Percentiles rank a stretch among this genome's conserved stretches.
These are phyloP conservation scores for Manis crassicaudata DNA, from an alignment of 2,797 vertebrate species.

Conservation along the genomic window DNA sequence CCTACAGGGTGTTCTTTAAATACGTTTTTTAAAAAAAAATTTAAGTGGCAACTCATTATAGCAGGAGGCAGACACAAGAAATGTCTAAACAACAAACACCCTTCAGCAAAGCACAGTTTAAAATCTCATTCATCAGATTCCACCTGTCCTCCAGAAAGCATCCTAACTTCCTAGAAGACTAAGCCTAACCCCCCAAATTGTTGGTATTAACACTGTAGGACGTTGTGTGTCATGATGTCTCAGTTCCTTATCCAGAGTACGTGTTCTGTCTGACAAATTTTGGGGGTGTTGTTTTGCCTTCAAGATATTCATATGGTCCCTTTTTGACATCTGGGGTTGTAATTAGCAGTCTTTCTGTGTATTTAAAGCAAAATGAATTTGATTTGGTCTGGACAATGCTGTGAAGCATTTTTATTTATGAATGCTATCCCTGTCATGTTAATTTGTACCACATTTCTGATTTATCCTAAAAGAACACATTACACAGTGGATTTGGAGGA, in stretches of 20 bases:
- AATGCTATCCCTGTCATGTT: slow-evolving; percentile 76
- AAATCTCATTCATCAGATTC: slow-evolving; percentile 43
- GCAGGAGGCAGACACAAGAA: neutral
- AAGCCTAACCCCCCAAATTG: slow-evolving; percentile 74
- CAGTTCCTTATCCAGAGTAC: slow-evolving; percentile 78
- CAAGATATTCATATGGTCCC: slow-evolving; percentile 80
- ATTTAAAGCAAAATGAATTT: slow-evolving; percentile 79
- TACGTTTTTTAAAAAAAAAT: neutral
- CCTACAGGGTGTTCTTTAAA: neutral
- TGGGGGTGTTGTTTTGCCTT: slow-evolving; percentile 81
- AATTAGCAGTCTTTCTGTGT: slow-evolving; percentile 77
- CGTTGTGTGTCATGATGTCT: slow-evolving; percentile 69
- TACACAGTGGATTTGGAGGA: slow-evolving; percentile 85
- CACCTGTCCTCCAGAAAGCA: slow-evolving; percentile 68
- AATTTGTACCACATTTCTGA: slow-evolving; percentile 82
- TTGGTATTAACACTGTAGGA: slow-evolving; percentile 81
- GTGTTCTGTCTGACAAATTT: slow-evolving; percentile 84
- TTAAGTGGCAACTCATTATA: neutral
- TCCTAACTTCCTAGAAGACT: slow-evolving; percentile 78
- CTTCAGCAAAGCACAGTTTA: slow-evolving; percentile 64
- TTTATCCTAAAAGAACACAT: slow-evolving; percentile 84
- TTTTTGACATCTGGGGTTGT: slow-evolving; percentile 78
- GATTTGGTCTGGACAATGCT: slow-evolving; percentile 51
- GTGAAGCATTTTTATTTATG: slow-evolving; percentile 77
- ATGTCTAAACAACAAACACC: slow-evolving; percentile 34